These are phyloP conservation scores for Ceriagrion tenellum DNA, from an alignment of 2,888 invertebrate species.

Conservation along the genomic window DNA sequence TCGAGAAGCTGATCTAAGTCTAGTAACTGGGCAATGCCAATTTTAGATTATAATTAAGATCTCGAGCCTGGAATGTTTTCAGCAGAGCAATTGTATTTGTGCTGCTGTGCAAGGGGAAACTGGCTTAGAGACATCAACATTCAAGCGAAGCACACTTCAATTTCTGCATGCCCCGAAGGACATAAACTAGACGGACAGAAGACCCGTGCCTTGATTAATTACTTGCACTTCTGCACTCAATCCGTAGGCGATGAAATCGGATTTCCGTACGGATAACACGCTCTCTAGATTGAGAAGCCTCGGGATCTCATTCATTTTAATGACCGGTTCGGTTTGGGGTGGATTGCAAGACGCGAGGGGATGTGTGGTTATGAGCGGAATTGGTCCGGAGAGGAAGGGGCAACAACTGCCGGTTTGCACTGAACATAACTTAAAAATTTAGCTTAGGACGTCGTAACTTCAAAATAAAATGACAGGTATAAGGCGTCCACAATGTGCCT, in stretches of 20 bases:
- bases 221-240: not conserved
- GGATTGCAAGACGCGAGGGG: not conserved
- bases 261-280: not conserved
- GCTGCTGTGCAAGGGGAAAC: not conserved
- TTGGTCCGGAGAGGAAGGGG: not conserved
- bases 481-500: too few relatives aligned
- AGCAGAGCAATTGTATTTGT: not conserved
- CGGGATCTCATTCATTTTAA: slow-evolving; percentile 51
- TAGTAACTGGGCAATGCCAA: too few relatives aligned
- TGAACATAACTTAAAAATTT: too few relatives aligned
- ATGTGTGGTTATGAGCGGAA: not conserved
- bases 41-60: too few relatives aligned
- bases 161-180: not conserved
- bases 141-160: not conserved
- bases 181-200: not conserved
- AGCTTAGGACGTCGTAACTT: too few relatives aligned
- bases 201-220: not conserved
- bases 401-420: not conserved
- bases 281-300: not conserved
- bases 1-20: too few relatives aligned
- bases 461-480: too few relatives aligned
- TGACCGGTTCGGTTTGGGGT: not conserved
- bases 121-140: not conserved
- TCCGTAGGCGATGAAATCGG: not conserved
- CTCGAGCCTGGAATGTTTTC: too few relatives aligned